Evolutionary conservation across 2,888 invertebrate species (phyloP).

Genomic region (Malthinus flaveolus): DNA sequence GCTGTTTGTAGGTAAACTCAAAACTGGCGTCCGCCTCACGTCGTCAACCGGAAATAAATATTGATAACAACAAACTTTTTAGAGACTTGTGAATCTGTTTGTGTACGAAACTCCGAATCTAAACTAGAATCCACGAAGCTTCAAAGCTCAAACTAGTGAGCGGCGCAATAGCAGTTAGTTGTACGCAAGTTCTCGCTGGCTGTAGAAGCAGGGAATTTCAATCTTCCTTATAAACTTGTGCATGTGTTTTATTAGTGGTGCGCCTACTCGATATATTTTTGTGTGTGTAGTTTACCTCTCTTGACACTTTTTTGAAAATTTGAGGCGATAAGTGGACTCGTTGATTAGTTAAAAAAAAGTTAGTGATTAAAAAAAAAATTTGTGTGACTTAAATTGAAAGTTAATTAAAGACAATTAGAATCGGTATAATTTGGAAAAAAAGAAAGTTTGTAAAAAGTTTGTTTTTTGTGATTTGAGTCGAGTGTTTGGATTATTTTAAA

Average conservation of each 20-base stretch:
- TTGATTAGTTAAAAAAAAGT: not conserved
- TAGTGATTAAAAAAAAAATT: constrained; percentile 1
- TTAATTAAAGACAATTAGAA: not conserved
- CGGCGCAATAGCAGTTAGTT: constrained; percentile 41
- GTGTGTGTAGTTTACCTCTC: not conserved
- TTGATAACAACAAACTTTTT: constrained; percentile 40
- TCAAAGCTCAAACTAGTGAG: constrained; percentile 41
- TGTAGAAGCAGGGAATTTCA: constrained; percentile 26
- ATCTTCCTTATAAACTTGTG: constrained; percentile 26
- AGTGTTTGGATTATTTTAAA: constrained; percentile 17
- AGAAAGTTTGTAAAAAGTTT: constrained; percentile 8
- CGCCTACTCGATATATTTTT: no score
- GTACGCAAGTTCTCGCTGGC: constrained; percentile 38
- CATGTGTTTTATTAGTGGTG: constrained; percentile 26
- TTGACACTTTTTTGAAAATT: not conserved
- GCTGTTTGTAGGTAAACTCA: constrained; percentile 40
- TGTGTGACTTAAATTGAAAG: not conserved
- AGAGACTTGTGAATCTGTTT: constrained; percentile 23
- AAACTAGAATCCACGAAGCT: constrained; percentile 44
- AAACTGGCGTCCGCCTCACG: constrained; percentile 46
- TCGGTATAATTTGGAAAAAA: not conserved
- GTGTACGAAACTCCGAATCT: constrained; percentile 30
- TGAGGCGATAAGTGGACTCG: not conserved
- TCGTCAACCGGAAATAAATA: constrained; percentile 41
- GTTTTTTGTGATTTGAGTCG: no score